Conservation (phyloP, 2,113 vertebrate genomes). For the Sphaerodactylus townsendi region DNA sequence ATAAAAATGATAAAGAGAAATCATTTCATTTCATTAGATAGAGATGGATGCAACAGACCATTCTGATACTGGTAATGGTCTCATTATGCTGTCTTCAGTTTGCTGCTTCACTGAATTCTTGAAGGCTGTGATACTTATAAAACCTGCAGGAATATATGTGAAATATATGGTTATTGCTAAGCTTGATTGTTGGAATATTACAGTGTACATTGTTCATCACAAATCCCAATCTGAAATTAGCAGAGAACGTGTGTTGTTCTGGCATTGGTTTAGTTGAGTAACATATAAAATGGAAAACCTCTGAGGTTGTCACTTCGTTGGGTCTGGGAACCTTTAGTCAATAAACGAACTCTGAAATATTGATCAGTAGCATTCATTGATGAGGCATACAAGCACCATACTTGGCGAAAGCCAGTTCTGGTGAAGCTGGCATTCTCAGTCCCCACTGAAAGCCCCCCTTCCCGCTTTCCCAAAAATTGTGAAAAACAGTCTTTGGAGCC, state of each 20-base stretch:
- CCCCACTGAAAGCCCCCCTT: no score
- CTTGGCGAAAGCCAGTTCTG: no score
- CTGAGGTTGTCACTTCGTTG: not conserved
- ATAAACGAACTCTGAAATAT: no score
- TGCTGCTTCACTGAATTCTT: constrained; percentile 16
- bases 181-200: not conserved
- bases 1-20: not conserved
- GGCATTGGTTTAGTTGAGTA: not conserved
- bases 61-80: constrained; percentile 8
- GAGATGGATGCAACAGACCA: not conserved
- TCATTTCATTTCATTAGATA: not conserved
- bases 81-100: not conserved
- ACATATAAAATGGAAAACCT: constrained; percentile 5
- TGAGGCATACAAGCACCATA: no score
- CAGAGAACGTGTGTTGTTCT: not conserved
- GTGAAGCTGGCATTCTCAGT: no score
- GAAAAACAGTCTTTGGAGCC: no score
- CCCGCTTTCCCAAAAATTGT: no score
- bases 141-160: constrained; percentile 12
- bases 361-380: no score
- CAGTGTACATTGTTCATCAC: not conserved
- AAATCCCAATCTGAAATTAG: not conserved
- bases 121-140: not conserved
- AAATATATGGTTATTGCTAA: not conserved
- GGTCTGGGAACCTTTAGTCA: no score